Conservation (phyloP, 2,888 invertebrate genomes). For the Matsumyia berberina region DNA sequence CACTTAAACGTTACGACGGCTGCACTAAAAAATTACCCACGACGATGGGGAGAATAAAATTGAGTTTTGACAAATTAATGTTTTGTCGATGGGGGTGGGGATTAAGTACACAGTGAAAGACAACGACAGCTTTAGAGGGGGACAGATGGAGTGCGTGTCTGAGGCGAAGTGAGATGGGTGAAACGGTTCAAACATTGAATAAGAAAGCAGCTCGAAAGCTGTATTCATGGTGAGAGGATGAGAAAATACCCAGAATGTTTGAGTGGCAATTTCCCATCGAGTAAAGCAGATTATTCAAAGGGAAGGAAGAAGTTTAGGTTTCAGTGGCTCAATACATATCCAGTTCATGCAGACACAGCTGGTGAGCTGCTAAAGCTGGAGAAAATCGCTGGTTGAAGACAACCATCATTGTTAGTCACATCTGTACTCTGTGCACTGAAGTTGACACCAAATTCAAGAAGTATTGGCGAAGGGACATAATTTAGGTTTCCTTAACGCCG, state of each 20-base stretch:
- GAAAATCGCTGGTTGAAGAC: no score
- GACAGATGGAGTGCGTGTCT: not conserved
- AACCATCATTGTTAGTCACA: no score
- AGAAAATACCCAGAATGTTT: not conserved
- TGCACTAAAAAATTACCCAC: slow-evolving; percentile 50
- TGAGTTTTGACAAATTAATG: slow-evolving; percentile 22
- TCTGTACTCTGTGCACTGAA: no score
- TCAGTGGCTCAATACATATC: no score
- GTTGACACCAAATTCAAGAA: no score
- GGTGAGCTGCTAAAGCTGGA: no score
- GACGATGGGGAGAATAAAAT: slow-evolving; percentile 32
- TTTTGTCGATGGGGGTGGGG: not conserved
- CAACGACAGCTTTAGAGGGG: slow-evolving; percentile 19
- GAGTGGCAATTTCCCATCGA: not conserved
- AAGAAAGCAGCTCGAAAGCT: not conserved
- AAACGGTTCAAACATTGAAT: slow-evolving; percentile 1
- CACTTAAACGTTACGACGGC: slow-evolving; percentile 53
- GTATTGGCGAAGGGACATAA: no score
- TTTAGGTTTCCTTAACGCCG: no score
- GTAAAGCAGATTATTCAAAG: not conserved
- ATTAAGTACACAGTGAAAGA: not conserved
- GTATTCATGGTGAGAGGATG: not conserved
- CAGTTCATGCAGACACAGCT: no score
- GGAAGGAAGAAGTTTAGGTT: no score
- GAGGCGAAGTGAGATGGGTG: not conserved